Evolutionary conservation across 2,888 invertebrate species (phyloP), one percentile per base, ranked within the genome.

Genomic region (Thera britannica): DNA sequence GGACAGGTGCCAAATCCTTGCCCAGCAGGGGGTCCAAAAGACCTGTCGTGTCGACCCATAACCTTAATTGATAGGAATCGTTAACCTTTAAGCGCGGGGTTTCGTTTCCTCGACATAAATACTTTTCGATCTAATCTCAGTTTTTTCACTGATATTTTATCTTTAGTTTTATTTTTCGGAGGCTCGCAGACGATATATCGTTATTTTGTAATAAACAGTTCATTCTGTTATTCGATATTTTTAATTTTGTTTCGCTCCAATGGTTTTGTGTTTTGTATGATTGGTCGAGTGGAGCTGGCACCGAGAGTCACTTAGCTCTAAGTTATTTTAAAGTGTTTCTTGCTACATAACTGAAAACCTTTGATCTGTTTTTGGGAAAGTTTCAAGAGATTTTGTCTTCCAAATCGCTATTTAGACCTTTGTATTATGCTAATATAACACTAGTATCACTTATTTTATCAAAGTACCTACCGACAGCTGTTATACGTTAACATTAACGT

Each of bases 61-160:
- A 92, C 92, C 90, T 90, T 93, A 93, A 93, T 93, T 93, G 93
- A 93, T 93, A 92, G 93, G 87, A 90, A 93, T 93, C 93, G 93
- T 92, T 92, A 91, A 90, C 89, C 93, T 91, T 92, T 90, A 92
- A 90, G 87, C 88, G 89, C 87, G 83, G 87, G 83, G 86, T 87
- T 86, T 83, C 85, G 89, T 89, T 90, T 88, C 93, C 89, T 87
- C 82, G 82, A 88, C 90, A 92, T 93, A 92, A 92, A 93, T 90
- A 91, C 85, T 83, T 80, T 79, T 81, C 80, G 93, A 93, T 93
- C 83, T 88, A 87, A 93, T 93, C 93, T 90, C 75, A 72, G 79
- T 82, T 79, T 86, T 91, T 92, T 92, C 78, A 75, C 81, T 81
- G 90, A 87, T 89, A 92, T 88, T 90, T 90, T 91, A 90, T 89